phyloP scores from a whole-genome alignment of 2,797 vertebrate genomes.

The Garrulus glandarius region DNA sequence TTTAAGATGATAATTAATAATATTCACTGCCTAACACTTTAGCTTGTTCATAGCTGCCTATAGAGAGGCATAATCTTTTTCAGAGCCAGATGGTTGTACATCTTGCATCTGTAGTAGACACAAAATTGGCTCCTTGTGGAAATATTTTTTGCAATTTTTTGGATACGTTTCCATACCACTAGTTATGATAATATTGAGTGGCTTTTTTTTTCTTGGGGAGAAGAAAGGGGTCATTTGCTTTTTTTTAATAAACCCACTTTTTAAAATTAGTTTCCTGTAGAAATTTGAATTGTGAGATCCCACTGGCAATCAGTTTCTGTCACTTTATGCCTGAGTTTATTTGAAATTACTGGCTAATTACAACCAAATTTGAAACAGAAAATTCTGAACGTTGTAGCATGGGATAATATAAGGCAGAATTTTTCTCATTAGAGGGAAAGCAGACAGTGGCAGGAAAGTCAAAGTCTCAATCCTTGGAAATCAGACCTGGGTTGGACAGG shows the following conservation, averaged over 20 bases:
- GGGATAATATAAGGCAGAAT: neutral
- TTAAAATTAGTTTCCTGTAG: neutral
- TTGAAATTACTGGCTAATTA: neutral
- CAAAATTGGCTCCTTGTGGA: neutral
- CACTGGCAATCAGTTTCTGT: neutral
- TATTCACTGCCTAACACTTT: neutral
- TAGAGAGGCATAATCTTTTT: slow-evolving; percentile 18
- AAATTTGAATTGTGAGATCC: neutral
- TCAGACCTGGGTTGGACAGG: neutral
- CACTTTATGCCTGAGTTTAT: neutral
- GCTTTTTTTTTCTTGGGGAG: neutral
- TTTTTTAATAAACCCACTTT: neutral
- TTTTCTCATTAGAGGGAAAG: neutral
- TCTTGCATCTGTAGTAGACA: neutral
- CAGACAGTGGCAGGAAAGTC: neutral
- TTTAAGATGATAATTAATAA: neutral
- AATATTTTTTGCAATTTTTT: neutral
- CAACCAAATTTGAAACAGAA: neutral
- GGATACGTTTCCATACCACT: neutral
- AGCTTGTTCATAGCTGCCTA: neutral
- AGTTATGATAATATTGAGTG: neutral
- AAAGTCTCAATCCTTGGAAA: neutral
- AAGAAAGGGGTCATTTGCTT: neutral
- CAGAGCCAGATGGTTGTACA: slow-evolving; percentile 33
- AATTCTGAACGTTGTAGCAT: neutral